Conservation (phyloP, 2,113 vertebrate species). For the Orientallactaga bullata region DNA sequence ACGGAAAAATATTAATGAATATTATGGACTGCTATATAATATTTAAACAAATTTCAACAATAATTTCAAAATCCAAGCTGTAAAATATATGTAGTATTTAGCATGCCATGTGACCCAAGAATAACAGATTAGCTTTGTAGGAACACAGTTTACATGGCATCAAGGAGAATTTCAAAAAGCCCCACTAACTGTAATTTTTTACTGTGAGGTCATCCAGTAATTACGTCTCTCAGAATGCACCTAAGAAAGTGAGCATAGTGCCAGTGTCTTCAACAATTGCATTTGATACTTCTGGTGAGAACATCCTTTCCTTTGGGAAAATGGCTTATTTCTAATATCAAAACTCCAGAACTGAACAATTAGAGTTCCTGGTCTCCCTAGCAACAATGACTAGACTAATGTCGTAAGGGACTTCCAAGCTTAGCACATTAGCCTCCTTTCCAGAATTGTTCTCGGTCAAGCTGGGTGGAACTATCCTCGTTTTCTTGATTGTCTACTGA, state of each 20-base stretch:
- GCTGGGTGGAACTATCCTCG: not conserved
- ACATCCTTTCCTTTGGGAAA: slow-evolving; percentile 28
- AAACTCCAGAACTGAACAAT: not conserved
- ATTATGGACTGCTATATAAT: not conserved
- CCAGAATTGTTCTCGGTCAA: not conserved
- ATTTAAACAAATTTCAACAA: not conserved
- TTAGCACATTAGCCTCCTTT: not conserved
- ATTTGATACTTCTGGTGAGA: not conserved
- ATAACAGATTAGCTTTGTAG: not conserved
- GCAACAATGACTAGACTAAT: not conserved
- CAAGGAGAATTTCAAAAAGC: slow-evolving; percentile 10
- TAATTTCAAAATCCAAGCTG: not conserved
- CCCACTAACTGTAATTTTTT: not conserved
- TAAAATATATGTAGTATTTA: slow-evolving; percentile 10
- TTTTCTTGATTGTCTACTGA: not conserved
- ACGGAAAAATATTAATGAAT: slow-evolving; percentile 66
- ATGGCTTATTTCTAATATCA: not conserved
- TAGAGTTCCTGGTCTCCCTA: not conserved
- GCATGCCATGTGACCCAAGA: not conserved
- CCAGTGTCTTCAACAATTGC: not conserved
- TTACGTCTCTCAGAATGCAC: not conserved
- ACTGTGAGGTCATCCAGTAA: not conserved
- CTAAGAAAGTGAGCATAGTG: not conserved
- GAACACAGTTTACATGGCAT: not conserved
- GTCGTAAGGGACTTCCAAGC: not conserved